Base-by-base conservation (phyloP, 2,888 invertebrate genomes). In the Dione juno region DNA sequence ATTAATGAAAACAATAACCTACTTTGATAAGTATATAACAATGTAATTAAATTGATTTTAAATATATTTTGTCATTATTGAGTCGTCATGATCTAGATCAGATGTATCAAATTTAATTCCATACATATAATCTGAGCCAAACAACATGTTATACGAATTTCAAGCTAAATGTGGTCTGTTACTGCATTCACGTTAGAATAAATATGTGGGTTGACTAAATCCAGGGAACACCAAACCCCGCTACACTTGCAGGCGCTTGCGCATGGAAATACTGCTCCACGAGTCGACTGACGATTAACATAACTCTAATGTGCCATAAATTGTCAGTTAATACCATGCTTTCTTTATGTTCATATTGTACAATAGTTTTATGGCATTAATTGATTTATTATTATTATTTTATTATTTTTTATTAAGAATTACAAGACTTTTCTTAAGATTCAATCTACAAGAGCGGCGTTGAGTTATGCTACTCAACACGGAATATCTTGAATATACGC, bases 221-320 rank as follows among this genome's bases (percentile, higher is more conserved):
- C 50, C 52, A 61, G 69, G 73, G 65, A 71, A 69, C 67, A 71
- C 71, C 65, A 52, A 71, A 52, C 65, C 40, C 41, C 66, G 66
- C 53, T 67, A 35, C 65, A 65, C 57, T 71, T 45, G 43, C 35
- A 50, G 16, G 59, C 13, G 35, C n/a, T 72, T 71, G 19, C 69
- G 74, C 67, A 71, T 69, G 28, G 11, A 28, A 19, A 28, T 41
- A 40, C n/a, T 21, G 19, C 43, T 19, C 21, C 11, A 21, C 28
- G 11, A 13, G 10, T 10, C 16, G 7, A 45, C 16, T 41, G 28
- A 45, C 14, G 14, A 14, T 10, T 41, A 14, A 14, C 59, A 40
- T 19, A 59, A 59, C 41, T 21, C 9, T 3, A 37, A 9, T 54
- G 3, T 37, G 5, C 10, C n/a, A n/a, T n/a, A n/a, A n/a, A n/a